Evolutionary conservation across 2,888 invertebrate species (phyloP).

Genomic region (Drosophila nr. fundita): DNA sequence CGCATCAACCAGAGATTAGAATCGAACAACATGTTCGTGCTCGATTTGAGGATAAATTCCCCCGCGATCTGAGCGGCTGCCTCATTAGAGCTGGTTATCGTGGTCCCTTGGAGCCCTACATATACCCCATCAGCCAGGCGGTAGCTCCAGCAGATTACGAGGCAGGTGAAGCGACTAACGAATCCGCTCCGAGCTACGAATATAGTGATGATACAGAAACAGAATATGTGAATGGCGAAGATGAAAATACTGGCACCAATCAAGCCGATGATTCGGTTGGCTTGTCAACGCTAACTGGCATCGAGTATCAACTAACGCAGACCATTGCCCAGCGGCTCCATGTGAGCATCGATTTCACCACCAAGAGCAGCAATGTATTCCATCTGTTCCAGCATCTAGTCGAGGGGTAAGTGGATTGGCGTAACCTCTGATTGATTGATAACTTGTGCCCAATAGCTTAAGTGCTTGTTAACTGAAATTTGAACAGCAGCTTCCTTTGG

Average conservation of each 20-base stretch:
- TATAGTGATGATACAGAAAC: slow-evolving; percentile 22
- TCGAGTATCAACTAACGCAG: slow-evolving; percentile 82
- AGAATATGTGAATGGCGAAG: background rate
- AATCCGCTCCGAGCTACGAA: slow-evolving; percentile 32
- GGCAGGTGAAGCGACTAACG: slow-evolving; percentile 2
- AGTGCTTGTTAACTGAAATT: background rate
- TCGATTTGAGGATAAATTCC: slow-evolving; percentile 81
- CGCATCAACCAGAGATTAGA: slow-evolving; percentile 19
- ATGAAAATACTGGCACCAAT: background rate
- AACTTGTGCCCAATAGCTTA: background rate
- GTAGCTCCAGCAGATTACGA: slow-evolving; percentile 25
- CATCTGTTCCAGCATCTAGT: slow-evolving; percentile 81
- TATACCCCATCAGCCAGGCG: slow-evolving; percentile 56
- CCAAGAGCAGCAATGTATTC: slow-evolving; percentile 78
- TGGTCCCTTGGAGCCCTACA: slow-evolving; percentile 83
- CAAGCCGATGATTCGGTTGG: background rate
- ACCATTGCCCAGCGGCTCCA: slow-evolving; percentile 81
- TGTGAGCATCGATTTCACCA: slow-evolving; percentile 74
- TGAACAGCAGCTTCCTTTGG: background rate
- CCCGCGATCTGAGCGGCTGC: slow-evolving; percentile 82
- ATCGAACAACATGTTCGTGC: slow-evolving; percentile 67
- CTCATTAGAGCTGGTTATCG: slow-evolving; percentile 80
- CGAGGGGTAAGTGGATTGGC: slow-evolving; percentile 72
- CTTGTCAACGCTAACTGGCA: slow-evolving; percentile 66
- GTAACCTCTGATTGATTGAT: background rate